Conservation (phyloP, 2,797 vertebrate genomes). For the Neopelma chrysocephalum region DNA sequence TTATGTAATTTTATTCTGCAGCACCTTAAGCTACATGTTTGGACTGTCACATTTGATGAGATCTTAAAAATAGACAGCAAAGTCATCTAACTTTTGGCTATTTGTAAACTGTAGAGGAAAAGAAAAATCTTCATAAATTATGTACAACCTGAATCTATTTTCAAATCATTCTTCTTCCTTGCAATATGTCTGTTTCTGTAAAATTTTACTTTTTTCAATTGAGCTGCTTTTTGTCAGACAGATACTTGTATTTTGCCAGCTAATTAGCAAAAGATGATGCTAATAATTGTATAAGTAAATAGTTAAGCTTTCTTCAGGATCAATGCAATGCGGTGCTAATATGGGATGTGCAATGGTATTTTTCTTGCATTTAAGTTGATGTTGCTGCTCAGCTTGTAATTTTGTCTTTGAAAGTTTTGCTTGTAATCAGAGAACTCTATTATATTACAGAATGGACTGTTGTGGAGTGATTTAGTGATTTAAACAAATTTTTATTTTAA, state of each 20-base stretch:
- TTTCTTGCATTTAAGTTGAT: not conserved
- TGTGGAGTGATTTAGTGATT: not conserved
- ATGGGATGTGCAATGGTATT: not conserved
- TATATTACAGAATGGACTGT: not conserved
- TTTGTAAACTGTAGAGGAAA: not conserved
- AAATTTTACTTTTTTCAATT: not conserved
- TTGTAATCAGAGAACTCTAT: not conserved
- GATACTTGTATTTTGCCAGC: not conserved
- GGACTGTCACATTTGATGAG: not conserved
- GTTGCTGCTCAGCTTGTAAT: not conserved
- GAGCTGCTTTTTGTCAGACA: not conserved
- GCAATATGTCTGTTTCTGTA: not conserved
- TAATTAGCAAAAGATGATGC: not conserved
- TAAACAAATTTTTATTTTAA: not conserved
- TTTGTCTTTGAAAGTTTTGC: not conserved
- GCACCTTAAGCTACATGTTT: not conserved
- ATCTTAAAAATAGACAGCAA: not conserved
- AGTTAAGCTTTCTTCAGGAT: not conserved
- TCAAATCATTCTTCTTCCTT: not conserved
- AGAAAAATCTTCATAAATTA: not conserved
- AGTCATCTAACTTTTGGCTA: not conserved
- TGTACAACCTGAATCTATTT: not conserved
- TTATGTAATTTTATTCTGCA: not conserved
- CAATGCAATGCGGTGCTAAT: not conserved
- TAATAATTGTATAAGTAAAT: not conserved